Evolutionary conservation across 2,888 invertebrate species (phyloP).

Genomic region (Hipparchia semele): DNA sequence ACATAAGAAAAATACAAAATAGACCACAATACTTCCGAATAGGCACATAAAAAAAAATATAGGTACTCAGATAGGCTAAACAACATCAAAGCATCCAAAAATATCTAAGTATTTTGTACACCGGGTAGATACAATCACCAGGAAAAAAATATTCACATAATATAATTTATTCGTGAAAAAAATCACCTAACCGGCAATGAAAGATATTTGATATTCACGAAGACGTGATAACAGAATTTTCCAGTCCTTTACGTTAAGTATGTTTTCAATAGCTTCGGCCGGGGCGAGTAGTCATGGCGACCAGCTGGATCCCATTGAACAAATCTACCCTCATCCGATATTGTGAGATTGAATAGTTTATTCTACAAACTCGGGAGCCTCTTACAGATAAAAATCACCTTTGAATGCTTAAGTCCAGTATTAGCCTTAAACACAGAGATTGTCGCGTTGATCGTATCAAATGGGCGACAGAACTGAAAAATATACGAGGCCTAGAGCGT

Average conservation of each 20-base stretch:
- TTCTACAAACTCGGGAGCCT: conserved; percentile 61
- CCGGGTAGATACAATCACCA: background rate
- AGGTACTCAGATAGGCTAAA: background rate
- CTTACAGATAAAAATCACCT: conserved; percentile 63
- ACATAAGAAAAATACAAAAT: background rate
- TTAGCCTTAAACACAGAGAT: conserved; percentile 25
- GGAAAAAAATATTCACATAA: conserved; percentile 17
- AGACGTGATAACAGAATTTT: conserved; percentile 48
- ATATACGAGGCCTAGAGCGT: background rate
- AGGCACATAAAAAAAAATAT: background rate
- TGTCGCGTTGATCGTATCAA: conserved; percentile 4
- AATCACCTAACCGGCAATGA: conserved; percentile 38
- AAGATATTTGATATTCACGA: conserved; percentile 42
- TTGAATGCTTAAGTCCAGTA: conserved; percentile 42
- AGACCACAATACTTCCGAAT: background rate
- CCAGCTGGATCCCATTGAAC: conserved; percentile 68
- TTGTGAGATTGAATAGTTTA: conserved; percentile 73
- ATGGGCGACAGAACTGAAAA: background rate
- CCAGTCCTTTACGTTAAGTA: conserved; percentile 46
- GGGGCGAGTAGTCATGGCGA: conserved; percentile 71
- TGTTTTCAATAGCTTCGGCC: conserved; percentile 47
- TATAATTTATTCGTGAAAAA: conserved; percentile 19
- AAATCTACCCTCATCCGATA: conserved; percentile 73
- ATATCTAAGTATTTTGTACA: background rate
- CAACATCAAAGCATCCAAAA: conserved; percentile 10